Conservation (phyloP, 35 echinoderm and acorn worm genomes). For the Amphiura filiformis region DNA sequence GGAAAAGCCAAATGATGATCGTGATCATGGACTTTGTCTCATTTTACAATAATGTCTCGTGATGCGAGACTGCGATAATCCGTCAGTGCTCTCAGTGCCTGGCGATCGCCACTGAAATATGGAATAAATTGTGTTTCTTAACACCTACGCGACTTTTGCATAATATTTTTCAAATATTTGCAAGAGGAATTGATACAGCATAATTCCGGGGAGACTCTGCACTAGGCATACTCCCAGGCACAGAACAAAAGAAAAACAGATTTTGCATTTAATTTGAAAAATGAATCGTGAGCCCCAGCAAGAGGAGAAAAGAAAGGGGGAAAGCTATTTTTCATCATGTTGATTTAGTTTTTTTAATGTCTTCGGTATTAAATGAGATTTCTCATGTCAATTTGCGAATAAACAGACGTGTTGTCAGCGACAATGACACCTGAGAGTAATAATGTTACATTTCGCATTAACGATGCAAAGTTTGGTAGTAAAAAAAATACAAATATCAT, state of each 20-base stretch:
- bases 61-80: not conserved
- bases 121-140: slow-evolving; percentile 7
- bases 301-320: not conserved
- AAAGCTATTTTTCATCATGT: not conserved
- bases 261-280: slow-evolving; percentile 1
- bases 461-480: too few species aligned
- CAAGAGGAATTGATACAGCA: not conserved
- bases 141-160: not conserved
- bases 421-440: not conserved
- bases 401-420: not conserved
- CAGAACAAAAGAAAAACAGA: not conserved
- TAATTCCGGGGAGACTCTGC: not conserved
- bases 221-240: not conserved
- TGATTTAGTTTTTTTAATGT: not conserved
- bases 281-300: not conserved
- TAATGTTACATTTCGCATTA: not conserved
- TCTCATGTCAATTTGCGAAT: not conserved
- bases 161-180: not conserved
- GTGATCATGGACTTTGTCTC: not conserved
- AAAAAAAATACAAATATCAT: too few species aligned
- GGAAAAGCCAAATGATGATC: too few species aligned
- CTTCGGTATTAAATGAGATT: not conserved
- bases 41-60: not conserved
- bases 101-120: not conserved
- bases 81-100: not conserved